Evolutionary conservation across 2,888 invertebrate species (phyloP), one percentile per base, ranked within the genome.

Genomic region (Acanthococcus lagerstroemiae): DNA sequence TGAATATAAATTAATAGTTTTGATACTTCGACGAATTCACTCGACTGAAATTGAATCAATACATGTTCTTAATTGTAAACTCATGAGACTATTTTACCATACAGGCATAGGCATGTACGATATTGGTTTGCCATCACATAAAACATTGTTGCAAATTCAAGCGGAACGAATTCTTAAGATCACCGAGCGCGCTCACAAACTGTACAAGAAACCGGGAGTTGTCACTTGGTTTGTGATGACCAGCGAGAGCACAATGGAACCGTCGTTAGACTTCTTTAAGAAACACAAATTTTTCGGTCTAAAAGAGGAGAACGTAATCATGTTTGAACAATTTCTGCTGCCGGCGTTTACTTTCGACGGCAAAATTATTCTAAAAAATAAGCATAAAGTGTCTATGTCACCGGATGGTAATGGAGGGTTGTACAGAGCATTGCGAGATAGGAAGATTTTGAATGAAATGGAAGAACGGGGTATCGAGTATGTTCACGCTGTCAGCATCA

Each of bases 221-320:
- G 86, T 90, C 19, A 82, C 82, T 15, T 90, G 89, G 89, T 96
- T 96, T 72, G 94, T 99, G 37, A 95, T 99, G 95, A 96, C 97
- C 0, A 96, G 96, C 56, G 93, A 94, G 72, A 90, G 92, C 71
- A 99, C 99, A 0, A 87, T 88, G 75, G 83, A 83, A 67, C 85
- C 88, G 0, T 97, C 97, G 0, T 76, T 83, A 17, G 83, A 86
- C 2, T 97, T 85, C 75, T 89, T 97, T 72, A 80, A 81, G 72
- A 80, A 82, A 30, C 84, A 95, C 74, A 81, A 86, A 50, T 92
- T 86, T 75, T 97, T 97, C 74, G 95, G 95, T 19, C 77, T 99
- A 55, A 80, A 86, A 61, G 81, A 85, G 70, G 83, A 88, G 19
- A 85, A 96, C 74, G 82, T 99, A 45, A 79, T 87, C 5, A 83